Percentiles rank a stretch among this genome's conserved stretches.
phyloP scores from a whole-genome alignment of 2,113 vertebrate species.

The Oncorhynchus keta region DNA sequence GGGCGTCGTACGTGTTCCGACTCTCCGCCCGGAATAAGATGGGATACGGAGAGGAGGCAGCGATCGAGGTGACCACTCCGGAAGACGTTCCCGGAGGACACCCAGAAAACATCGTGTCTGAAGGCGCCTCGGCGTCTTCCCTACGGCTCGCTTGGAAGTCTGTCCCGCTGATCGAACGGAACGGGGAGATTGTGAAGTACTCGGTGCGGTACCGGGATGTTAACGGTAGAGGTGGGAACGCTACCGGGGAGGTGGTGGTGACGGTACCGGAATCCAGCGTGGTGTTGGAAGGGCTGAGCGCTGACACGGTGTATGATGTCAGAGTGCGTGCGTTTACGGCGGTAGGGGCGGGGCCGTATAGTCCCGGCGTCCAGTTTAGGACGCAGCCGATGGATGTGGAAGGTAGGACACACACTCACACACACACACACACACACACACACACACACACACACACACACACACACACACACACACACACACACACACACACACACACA shows the following conservation, averaged over 20 bases:
- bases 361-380: slow-evolving; percentile 94
- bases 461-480: slow-evolving; percentile 79
- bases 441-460: slow-evolving; percentile 26
- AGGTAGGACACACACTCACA: slow-evolving; percentile 88
- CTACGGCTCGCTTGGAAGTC: slow-evolving; percentile 85
- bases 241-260: slow-evolving; percentile 80
- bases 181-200: slow-evolving; percentile 86
- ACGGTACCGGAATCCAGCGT: slow-evolving; percentile 78
- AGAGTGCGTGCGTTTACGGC: slow-evolving; percentile 93
- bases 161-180: slow-evolving; percentile 84
- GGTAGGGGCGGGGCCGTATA: slow-evolving; percentile 93
- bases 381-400: slow-evolving; percentile 88
- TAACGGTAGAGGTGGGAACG: slow-evolving; percentile 82
- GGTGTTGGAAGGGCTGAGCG: slow-evolving; percentile 87
- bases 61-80: slow-evolving; percentile 85
- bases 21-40: slow-evolving; percentile 92
- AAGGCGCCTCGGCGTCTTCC: slow-evolving; percentile 79
- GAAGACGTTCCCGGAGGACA: slow-evolving; percentile 87
- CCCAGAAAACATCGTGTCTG: slow-evolving; percentile 82
- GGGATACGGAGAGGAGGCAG: slow-evolving; percentile 90
- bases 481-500: slow-evolving; percentile 68
- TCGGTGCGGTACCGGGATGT: slow-evolving; percentile 90
- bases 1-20: slow-evolving; percentile 86
- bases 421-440: slow-evolving; percentile 73
- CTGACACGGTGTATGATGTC: slow-evolving; percentile 95